Base-by-base conservation (phyloP, 1,140 invertebrate species). In the Philotrypesis tridentata region DNA sequence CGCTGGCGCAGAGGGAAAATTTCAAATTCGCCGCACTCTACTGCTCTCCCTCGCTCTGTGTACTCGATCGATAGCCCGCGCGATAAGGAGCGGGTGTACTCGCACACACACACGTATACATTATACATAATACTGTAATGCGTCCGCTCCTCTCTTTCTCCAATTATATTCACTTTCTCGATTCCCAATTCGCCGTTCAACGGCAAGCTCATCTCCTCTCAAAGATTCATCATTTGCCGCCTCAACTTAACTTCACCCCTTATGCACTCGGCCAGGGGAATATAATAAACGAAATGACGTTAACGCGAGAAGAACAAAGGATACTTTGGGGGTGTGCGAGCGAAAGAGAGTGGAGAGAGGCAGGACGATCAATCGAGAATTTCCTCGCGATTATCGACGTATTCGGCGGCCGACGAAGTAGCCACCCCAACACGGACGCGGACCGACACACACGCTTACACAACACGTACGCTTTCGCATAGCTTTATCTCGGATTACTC, bases 311-410 rank as follows among this genome's bases (percentile, higher is more conserved):
- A 12, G 14, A 61, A 40, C 61, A 65, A 67, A 48, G 27, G 60
- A 48, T 37, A 40, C 11, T 67, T 27, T 21, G 61, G 21, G 12
- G 4, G n/a, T 17, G 23, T 25, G n/a, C 60, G n/a, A 63, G 31
- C 7, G n/a, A 76, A 29, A 75, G 11, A 63, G 3, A 67, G 4
- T 37, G 9, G 60, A n/a, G n/a, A 75, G 21, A 60, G 27, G 37
- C 61, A 72, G 71, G 31, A 70, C 80, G 80, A 82, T 76, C 67
- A 70, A 82, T 77, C 73, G 67, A 73, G 71, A 67, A 80, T 80
- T 74, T 80, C 80, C 43, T 76, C 74, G 29, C 73, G 73, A 82
- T 83, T 83, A 83, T 79, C 82, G 75, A 79, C 76, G 67, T 79
- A 48, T 73, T 37, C 71, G 76, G 68, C 17, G 29, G 40, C 29